Conservation (phyloP, 1,140 invertebrate genomes). For the Drosophila punjabiensis region DNA sequence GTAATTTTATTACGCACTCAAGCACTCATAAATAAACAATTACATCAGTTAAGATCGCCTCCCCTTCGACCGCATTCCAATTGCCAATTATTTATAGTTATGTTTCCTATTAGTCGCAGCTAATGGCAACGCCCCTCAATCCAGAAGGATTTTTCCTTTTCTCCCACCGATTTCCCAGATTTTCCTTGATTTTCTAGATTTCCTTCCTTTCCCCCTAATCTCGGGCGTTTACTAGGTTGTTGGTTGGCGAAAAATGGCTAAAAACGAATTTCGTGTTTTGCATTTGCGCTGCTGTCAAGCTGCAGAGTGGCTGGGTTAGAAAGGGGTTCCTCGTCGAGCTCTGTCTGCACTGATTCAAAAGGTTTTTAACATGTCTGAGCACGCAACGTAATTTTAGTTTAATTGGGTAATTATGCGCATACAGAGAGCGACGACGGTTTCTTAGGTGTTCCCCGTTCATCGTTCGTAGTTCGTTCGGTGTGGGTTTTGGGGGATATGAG, state of each 20-base stretch:
- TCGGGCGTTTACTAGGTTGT: constrained; percentile 29
- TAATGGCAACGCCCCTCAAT: constrained; percentile 31
- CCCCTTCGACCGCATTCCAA: constrained; percentile 46
- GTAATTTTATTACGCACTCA: constrained; percentile 84
- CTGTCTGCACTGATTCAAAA: constrained; percentile 66
- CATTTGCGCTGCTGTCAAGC: constrained; percentile 53
- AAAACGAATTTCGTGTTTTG: constrained; percentile 72
- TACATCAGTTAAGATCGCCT: constrained; percentile 45
- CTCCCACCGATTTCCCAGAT: background rate
- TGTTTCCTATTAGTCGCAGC: constrained; percentile 67
- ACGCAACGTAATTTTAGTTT: constrained; percentile 85
- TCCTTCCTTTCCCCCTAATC: constrained; percentile 34
- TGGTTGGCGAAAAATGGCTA: constrained; percentile 41
- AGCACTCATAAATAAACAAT: constrained; percentile 83
- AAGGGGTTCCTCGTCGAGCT: constrained; percentile 13
- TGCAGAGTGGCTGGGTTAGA: background rate
- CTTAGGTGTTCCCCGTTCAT: constrained; percentile 12
- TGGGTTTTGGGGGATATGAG: constrained; percentile 5
- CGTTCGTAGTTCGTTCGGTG: constrained; percentile 3
- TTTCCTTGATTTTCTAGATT: background rate
- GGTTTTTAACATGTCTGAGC: constrained; percentile 85
- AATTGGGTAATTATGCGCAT: constrained; percentile 85
- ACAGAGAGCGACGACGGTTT: constrained; percentile 64
- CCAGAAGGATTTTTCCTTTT: background rate
- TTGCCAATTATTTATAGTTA: constrained; percentile 81